Base-by-base conservation (phyloP, 2,113 vertebrate genomes). In the Chlamydotis undulata region DNA sequence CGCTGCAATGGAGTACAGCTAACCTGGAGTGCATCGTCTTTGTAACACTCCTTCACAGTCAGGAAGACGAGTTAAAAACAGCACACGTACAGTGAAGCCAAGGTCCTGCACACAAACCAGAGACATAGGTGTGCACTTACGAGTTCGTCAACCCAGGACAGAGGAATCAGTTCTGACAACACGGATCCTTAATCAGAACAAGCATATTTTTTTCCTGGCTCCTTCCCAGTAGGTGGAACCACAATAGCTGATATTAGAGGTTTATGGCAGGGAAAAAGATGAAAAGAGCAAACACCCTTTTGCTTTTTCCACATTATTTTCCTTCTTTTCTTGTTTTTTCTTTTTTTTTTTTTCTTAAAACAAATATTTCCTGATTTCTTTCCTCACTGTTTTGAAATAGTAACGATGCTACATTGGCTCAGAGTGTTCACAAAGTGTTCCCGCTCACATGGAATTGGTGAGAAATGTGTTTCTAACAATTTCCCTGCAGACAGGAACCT, bases 121-220 rank as follows among this genome's bases (percentile, higher is more conserved):
- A 35, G n/a, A 41, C 10, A 3, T 12, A 4, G 0, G 2, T 14
- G 10, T 70, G 53, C 25, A 23, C 0, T 0, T 26, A 29, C 12
- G 25, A 50, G 14, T 63, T 59, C 31, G 37, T 23, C 67, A 64
- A 25, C 35, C 50, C 35, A 3, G 52, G 25, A 14, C 19, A 25
- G 33, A 43, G 9, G 15, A 59, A 11, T 47, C 55, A 11, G 0
- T 39, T 53, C 19, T 65, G 68, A 56, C 26, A 49, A 24, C 4
- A 24, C 0, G 2, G 15, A 26, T 39, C 39, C 59, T 80, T 24
- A 19, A 24, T 70, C 52, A 75, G 52, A 79, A 22, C 2, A 28
- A 43, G 4, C 10, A 12, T 4, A 6, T 2, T 31, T 70, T 77
- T 77, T 63, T 53, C 9, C 47, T 3, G 5, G 13, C 19, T 55